Conservation (phyloP, 2,888 invertebrate genomes). For the Andrena bicolor region DNA sequence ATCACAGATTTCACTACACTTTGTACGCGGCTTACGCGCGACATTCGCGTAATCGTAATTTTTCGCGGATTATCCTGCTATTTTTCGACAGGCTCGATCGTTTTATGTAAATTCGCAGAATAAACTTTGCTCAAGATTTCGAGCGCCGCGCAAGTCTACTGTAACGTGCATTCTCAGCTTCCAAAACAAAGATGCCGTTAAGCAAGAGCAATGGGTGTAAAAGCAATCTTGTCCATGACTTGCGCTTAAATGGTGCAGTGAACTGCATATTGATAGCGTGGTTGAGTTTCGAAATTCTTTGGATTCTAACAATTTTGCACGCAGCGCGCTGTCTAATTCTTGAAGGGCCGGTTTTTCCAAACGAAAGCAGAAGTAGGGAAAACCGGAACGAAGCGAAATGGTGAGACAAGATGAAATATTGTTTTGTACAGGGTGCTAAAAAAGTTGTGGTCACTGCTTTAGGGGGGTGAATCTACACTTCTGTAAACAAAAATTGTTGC, state of each 20-base stretch:
- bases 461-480: no score
- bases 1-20: neutral
- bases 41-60: neutral
- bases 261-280: neutral
- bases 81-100: neutral
- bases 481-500: no score
- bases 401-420: no score
- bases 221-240: slow-evolving; percentile 10
- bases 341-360: neutral
- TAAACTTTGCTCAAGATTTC: neutral
- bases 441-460: no score
- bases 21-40: neutral
- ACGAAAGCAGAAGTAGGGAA: neutral
- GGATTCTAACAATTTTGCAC: neutral
- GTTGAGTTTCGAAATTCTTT: neutral
- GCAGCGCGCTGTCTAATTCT: neutral
- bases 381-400: neutral
- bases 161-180: neutral
- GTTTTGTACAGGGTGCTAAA: no score
- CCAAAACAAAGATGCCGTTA: neutral
- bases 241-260: neutral
- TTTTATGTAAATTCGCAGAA: neutral
- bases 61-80: neutral
- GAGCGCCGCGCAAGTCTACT: neutral
- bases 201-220: neutral